Evolutionary conservation across 92 coral and sea anemone species (phyloP).

Genomic region (Epizoanthus stellaris): DNA sequence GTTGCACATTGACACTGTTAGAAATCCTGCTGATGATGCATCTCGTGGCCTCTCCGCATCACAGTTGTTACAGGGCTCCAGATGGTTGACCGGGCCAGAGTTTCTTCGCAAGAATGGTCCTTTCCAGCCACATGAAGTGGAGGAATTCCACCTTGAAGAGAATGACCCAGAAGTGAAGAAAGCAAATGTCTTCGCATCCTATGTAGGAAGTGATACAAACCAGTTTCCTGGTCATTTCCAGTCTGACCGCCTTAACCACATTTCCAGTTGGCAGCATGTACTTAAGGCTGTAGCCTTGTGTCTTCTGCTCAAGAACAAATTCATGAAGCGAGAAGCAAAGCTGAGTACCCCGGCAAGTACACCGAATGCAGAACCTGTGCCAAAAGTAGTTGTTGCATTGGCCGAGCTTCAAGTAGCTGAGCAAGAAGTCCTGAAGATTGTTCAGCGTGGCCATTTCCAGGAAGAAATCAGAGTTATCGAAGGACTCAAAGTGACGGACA

Average conservation of each 20-base stretch:
- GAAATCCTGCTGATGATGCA: too few relatives aligned
- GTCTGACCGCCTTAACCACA: slow-evolving; percentile 26
- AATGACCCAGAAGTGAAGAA: slow-evolving; percentile 53
- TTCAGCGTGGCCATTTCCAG: slow-evolving; percentile 46
- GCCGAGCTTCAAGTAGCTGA: slow-evolving; percentile 41
- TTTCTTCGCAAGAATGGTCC: slow-evolving; percentile 47
- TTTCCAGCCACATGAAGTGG: slow-evolving; percentile 12
- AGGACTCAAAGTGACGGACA: slow-evolving; percentile 30
- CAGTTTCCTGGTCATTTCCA: background rate
- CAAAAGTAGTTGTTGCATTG: slow-evolving; percentile 23
- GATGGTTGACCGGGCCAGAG: slow-evolving; percentile 25
- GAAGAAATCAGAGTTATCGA: slow-evolving; percentile 46
- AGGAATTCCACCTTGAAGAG: slow-evolving; percentile 19
- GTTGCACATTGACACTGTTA: too few relatives aligned
- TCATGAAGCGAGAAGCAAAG: slow-evolving; percentile 11
- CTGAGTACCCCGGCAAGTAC: background rate
- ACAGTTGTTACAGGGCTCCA: background rate
- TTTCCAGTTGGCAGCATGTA: slow-evolving; percentile 50
- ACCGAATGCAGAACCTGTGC: background rate
- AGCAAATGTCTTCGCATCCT: slow-evolving; percentile 10
- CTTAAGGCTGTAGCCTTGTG: slow-evolving; percentile 31
- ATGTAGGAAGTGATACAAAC: background rate
- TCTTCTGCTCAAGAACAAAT: slow-evolving; percentile 27
- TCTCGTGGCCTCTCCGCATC: too few relatives aligned
- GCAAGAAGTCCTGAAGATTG: slow-evolving; percentile 39